A percentile compares a stretch with the other conserved stretches of the same genome.
These are phyloP conservation scores for Menura novaehollandiae DNA, from an alignment of 2,113 vertebrate species.

Conservation along the genomic window DNA sequence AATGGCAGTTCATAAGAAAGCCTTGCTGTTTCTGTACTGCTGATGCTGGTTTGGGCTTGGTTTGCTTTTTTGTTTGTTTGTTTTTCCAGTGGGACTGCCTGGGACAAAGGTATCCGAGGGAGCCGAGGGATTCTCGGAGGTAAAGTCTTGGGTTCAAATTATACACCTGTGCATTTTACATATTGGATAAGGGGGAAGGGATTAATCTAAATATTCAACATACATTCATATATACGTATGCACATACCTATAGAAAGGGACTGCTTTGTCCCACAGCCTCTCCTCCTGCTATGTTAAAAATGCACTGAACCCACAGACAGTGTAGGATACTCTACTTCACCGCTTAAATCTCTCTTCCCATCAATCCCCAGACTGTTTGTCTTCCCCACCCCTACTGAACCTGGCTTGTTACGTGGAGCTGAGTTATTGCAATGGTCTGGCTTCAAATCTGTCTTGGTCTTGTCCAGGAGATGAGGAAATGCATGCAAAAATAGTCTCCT, in stretches of 20 bases:
- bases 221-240: fast-evolving
- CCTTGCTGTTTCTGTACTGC: background rate
- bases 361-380: background rate
- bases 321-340: background rate
- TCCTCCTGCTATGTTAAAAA: background rate
- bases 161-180: background rate
- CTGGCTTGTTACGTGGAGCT: background rate
- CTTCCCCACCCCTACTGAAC: background rate
- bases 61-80: background rate
- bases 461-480: background rate
- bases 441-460: slow-evolving; percentile 43
- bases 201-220: background rate
- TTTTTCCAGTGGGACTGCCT: background rate
- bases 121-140: background rate
- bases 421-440: slow-evolving; percentile 12
- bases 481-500: slow-evolving; percentile 28
- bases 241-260: background rate
- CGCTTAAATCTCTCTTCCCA: background rate
- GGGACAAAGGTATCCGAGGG: background rate
- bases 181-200: background rate
- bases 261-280: background rate
- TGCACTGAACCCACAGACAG: background rate
- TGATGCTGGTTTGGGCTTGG: background rate
- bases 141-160: background rate
- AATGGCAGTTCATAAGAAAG: background rate